phyloP scores from a whole-genome alignment of 2,888 invertebrate species.

The Heteromurus nitidus region DNA sequence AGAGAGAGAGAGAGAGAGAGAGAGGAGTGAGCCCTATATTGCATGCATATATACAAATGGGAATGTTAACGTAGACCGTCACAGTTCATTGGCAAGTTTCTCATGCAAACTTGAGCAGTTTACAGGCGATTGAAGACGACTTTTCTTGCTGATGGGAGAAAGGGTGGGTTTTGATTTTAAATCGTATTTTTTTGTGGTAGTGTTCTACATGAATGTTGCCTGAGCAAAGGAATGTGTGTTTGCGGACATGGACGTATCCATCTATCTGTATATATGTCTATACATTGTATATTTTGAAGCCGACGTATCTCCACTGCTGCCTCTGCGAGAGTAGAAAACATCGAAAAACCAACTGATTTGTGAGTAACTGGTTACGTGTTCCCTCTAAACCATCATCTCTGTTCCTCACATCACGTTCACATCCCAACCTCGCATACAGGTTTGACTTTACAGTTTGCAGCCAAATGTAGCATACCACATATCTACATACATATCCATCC shows the following conservation, averaged over 20 bases:
- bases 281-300: no score
- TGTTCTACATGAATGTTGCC: no score
- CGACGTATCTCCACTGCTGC: no score
- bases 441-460: not conserved
- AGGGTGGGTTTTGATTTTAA: no score
- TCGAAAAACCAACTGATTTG: constrained; percentile 18
- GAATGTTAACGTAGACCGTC: no score
- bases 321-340: not conserved
- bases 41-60: not conserved
- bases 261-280: no score
- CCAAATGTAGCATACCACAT: not conserved
- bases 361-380: not conserved
- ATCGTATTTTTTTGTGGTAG: no score
- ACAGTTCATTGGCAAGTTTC: not conserved
- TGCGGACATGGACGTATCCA: not conserved
- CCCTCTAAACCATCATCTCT: not conserved
- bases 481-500: no score
- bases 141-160: constrained; percentile 13
- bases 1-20: constrained; percentile 7
- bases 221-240: constrained; percentile 13
- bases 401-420: not conserved
- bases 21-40: not conserved
- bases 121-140: constrained; percentile 25
- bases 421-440: not conserved
- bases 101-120: not conserved